Conservation (phyloP, 2,797 vertebrate genomes). For the Gallinago solitaria region DNA sequence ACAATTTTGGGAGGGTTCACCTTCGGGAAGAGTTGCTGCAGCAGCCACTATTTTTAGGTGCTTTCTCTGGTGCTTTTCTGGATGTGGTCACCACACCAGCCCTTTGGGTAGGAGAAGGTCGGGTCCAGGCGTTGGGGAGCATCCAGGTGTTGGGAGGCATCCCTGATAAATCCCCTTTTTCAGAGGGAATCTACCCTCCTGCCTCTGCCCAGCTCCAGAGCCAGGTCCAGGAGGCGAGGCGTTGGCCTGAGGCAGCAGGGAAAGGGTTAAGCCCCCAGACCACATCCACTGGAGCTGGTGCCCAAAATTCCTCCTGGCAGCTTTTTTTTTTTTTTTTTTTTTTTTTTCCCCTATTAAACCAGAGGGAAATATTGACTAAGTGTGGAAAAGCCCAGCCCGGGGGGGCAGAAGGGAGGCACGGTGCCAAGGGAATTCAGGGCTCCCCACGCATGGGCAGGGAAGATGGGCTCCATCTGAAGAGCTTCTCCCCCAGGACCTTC, state of each 20-base stretch:
- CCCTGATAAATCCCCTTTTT: neutral
- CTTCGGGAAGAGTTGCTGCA: neutral
- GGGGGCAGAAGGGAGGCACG: rapidly evolving
- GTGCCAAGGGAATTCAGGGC: neutral
- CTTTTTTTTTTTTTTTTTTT: neutral
- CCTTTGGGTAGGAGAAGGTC: neutral
- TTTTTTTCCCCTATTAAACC: neutral
- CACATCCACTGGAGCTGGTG: neutral
- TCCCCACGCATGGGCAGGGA: rapidly evolving
- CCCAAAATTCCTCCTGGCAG: neutral
- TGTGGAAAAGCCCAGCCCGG: neutral
- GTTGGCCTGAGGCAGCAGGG: neutral
- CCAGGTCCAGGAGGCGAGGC: neutral
- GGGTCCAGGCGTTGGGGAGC: neutral
- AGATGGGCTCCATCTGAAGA: neutral
- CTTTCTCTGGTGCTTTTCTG: neutral
- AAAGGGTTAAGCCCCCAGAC: neutral
- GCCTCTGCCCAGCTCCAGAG: neutral
- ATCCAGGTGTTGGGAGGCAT: neutral
- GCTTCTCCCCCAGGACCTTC: neutral
- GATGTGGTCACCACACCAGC: rapidly evolving
- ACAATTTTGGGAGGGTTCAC: neutral
- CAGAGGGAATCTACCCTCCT: neutral
- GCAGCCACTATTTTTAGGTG: rapidly evolving
- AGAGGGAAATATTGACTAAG: neutral